phyloP scores from a whole-genome alignment of 2,113 vertebrate genomes.

The Cercopithecus mona region DNA sequence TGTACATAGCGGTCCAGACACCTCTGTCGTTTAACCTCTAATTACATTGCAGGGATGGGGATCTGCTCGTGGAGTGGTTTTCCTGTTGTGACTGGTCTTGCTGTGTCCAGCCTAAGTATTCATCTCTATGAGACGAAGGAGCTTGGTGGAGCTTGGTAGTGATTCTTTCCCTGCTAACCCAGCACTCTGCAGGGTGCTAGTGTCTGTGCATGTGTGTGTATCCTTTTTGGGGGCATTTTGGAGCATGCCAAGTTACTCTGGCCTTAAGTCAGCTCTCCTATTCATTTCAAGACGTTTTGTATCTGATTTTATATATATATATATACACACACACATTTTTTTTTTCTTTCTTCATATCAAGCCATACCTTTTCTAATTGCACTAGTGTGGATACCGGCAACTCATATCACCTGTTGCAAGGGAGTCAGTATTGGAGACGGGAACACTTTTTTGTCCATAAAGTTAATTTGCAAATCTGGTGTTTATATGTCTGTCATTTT shows the following conservation, averaged over 20 bases:
- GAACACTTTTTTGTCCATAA: not conserved
- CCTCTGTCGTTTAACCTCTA: not conserved
- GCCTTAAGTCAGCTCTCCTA: not conserved
- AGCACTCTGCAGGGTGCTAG: not conserved
- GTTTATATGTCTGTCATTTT: not conserved
- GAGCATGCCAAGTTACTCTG: not conserved
- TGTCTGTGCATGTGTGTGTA: not conserved
- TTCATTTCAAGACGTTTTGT: not conserved
- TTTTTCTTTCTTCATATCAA: not conserved
- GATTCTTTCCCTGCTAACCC: not conserved
- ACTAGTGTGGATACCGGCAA: not conserved
- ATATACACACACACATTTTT: not conserved
- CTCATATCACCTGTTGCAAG: not conserved
- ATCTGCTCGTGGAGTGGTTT: not conserved
- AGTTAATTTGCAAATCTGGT: not conserved
- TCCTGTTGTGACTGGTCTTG: not conserved
- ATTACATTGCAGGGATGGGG: not conserved
- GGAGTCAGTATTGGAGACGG: not conserved
- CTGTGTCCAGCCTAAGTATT: not conserved
- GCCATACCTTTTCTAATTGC: not conserved
- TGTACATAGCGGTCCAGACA: not conserved
- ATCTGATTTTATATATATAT: not conserved
- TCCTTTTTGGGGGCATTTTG: not conserved
- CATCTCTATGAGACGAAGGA: not conserved
- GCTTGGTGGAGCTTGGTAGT: not conserved